Conservation (phyloP, 2,888 invertebrate genomes). For the Parnassius orleans region DNA sequence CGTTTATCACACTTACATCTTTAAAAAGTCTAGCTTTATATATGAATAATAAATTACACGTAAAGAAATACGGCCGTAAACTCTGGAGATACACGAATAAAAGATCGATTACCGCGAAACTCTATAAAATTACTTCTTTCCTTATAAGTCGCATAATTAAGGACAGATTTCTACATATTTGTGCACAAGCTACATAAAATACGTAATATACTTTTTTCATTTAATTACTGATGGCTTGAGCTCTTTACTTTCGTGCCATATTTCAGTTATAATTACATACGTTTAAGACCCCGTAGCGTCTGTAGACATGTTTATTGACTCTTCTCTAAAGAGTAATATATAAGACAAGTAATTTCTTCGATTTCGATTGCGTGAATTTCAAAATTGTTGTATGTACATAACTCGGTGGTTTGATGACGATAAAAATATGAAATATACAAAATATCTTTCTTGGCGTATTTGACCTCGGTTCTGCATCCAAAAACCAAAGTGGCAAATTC, state of each 20-base stretch:
- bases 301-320: constrained; percentile 6
- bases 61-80: too few relatives aligned
- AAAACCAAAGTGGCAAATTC: too few relatives aligned
- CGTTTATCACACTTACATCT: too few relatives aligned
- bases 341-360: not conserved
- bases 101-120: too few relatives aligned
- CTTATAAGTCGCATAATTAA: constrained; percentile 18
- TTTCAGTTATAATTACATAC: constrained; percentile 11
- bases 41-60: too few relatives aligned
- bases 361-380: not conserved
- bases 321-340: not conserved
- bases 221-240: constrained; percentile 10
- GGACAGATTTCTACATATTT: constrained; percentile 18
- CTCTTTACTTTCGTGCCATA: constrained; percentile 16
- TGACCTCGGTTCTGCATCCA: too few relatives aligned
- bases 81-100: too few relatives aligned
- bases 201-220: constrained; percentile 14
- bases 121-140: constrained; percentile 15
- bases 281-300: not conserved
- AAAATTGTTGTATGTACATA: not conserved
- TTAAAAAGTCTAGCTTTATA: too few relatives aligned
- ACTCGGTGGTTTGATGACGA: too few relatives aligned
- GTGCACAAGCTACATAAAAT: constrained; percentile 13
- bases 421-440: too few relatives aligned
- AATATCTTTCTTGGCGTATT: too few relatives aligned